Percentiles rank a stretch among this genome's conserved stretches.
Conservation (phyloP, 2,888 invertebrate species). For the Eugnorisma glareosa region DNA sequence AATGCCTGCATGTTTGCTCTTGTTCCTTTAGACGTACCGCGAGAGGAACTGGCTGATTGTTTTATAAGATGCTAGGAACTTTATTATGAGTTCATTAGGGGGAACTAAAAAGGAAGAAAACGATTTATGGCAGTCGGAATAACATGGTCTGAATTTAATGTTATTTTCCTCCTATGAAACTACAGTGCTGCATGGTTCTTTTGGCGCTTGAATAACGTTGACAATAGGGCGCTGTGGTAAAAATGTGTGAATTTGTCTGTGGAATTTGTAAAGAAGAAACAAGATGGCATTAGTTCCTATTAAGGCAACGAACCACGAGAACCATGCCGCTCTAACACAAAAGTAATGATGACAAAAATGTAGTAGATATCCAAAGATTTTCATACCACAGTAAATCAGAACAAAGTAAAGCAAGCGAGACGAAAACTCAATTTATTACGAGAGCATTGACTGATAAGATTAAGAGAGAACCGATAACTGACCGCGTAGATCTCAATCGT, state of each 20-base stretch:
- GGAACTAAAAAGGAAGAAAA: conserved; percentile 9
- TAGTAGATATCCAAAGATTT: neutral
- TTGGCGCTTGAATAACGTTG: neutral
- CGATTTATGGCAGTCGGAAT: neutral
- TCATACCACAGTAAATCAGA: neutral
- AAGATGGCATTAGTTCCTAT: neutral
- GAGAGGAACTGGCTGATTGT: conserved; percentile 60
- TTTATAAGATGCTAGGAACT: conserved; percentile 60
- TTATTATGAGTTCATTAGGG: conserved; percentile 36
- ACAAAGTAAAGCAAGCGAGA: conserved; percentile 28
- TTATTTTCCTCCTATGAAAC: neutral
- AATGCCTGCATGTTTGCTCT: conserved; percentile 80
- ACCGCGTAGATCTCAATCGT: conserved; percentile 64
- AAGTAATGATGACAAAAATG: neutral
- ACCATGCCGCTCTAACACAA: neutral
- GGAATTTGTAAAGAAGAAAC: neutral
- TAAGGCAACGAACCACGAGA: neutral
- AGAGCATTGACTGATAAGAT: conserved; percentile 67
- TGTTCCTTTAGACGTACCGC: conserved; percentile 72
- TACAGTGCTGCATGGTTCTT: neutral
- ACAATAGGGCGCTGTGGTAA: neutral
- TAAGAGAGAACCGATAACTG: conserved; percentile 47
- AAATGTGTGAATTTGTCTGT: neutral
- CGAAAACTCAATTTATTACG: conserved; percentile 47
- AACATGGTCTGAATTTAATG: neutral